A percentile compares a stretch with the other conserved stretches of the same genome.
Conservation (phyloP, 2,888 invertebrate genomes). For the Aspidapion aeneum region DNA sequence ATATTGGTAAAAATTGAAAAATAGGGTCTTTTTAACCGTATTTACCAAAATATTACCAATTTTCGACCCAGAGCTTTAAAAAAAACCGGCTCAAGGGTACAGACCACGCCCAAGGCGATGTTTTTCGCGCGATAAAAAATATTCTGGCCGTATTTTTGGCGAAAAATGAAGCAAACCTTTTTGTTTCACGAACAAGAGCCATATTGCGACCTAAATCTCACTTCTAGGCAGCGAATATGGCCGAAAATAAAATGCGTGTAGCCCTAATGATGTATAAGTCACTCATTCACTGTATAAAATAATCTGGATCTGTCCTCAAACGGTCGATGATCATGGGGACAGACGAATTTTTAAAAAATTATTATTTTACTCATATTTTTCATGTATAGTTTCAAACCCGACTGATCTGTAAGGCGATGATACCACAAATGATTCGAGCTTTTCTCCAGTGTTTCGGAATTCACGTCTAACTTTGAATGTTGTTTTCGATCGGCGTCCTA, state of each 20-base stretch:
- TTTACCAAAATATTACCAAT: too few relatives aligned
- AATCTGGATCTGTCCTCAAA: constrained; percentile 43
- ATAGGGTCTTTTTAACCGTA: too few relatives aligned
- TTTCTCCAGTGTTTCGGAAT: constrained; percentile 36
- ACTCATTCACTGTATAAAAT: constrained; percentile 49
- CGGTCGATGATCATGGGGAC: constrained; percentile 44
- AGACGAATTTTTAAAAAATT: constrained; percentile 41
- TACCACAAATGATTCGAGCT: constrained; percentile 51
- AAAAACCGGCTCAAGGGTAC: too few relatives aligned
- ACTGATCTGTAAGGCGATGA: constrained; percentile 50
- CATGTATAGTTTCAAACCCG: constrained; percentile 46
- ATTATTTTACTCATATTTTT: constrained; percentile 49
- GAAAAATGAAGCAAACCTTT: constrained; percentile 51
- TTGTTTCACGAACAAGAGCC: constrained; percentile 50
- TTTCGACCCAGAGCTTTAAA: too few relatives aligned
- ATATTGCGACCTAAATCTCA: constrained; percentile 47
- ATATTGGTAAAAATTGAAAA: too few relatives aligned
- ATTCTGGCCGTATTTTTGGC: constrained; percentile 43
- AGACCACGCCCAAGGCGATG: too few relatives aligned
- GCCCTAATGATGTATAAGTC: constrained; percentile 48
- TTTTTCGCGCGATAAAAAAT: too few relatives aligned
- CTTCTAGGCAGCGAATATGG: constrained; percentile 48
- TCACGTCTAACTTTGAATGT: too few relatives aligned
- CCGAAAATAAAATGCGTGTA: too few relatives aligned
- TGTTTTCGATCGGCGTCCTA: constrained; percentile 37